These are phyloP conservation scores for Beaufortia kweichowensis DNA, from an alignment of 2,113 vertebrate species.

Conservation along the genomic window DNA sequence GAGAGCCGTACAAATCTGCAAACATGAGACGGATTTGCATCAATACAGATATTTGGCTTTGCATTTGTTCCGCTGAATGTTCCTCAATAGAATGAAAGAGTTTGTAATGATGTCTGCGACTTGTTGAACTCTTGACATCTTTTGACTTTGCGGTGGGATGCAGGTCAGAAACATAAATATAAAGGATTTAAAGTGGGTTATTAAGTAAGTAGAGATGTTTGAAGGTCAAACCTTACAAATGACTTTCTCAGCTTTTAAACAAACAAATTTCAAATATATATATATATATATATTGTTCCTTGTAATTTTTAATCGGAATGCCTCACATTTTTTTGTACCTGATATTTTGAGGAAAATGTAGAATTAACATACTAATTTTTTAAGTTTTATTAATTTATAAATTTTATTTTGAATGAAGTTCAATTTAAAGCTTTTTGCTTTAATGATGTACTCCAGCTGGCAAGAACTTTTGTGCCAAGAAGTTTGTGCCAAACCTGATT, in stretches of 20 bases:
- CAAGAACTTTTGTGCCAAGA: too few relatives aligned
- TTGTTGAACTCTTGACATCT: slow-evolving; percentile 29
- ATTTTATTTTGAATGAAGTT: too few relatives aligned
- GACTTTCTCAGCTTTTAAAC: not conserved
- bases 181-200: slow-evolving; percentile 6
- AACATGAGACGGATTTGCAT: slow-evolving; percentile 70
- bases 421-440: too few relatives aligned
- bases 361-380: too few relatives aligned
- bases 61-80: slow-evolving; percentile 62
- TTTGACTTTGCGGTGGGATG: slow-evolving; percentile 8
- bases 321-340: too few relatives aligned
- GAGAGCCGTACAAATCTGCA: slow-evolving; percentile 61
- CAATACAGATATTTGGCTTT: slow-evolving; percentile 75
- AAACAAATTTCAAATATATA: slow-evolving; percentile 22
- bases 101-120: slow-evolving; percentile 53
- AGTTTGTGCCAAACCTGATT: too few relatives aligned
- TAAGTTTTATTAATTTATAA: too few relatives aligned
- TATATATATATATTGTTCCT: too few relatives aligned
- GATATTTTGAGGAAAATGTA: too few relatives aligned
- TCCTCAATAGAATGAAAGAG: slow-evolving; percentile 48
- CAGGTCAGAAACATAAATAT: slow-evolving; percentile 12
- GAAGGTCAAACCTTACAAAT: not conserved
- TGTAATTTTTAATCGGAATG: too few relatives aligned
- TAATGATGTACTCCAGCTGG: too few relatives aligned
- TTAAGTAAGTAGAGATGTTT: not conserved